Evolutionary conservation across 2,888 invertebrate species (phyloP), one percentile per base, ranked within the genome.

Genomic region (Drosophila hawaiiensis): DNA sequence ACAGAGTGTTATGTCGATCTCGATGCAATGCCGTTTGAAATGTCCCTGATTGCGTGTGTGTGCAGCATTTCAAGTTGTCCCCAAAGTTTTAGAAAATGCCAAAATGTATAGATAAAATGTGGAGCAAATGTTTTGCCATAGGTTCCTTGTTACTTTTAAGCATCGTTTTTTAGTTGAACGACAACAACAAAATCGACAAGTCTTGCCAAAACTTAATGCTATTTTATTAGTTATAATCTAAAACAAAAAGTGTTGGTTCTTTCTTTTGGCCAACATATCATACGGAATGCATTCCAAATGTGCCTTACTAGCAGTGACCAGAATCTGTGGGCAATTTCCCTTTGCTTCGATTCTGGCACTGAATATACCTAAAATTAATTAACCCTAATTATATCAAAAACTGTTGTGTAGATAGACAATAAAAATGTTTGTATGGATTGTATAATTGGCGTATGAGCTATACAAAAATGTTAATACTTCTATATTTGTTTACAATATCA

Each of bases 161-260:
- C 59, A 35, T 75, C 69, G 58, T 65, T 73, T 43, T 73, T 58
- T 47, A 68, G 54, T 64, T 70, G 68, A 82, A 43, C 80, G 74
- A 84, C 71, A 73, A 72, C 92, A 91, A 91, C 92, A 92, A 89
- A 92, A 92, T 92, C 92, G 76, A 85, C 63, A 84, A 87, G 92
- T 92, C 92, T 92, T 91, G 85, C 91, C 92, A 92, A 89, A 86
- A 86, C 80, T 84, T 82, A 90, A 90, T 59, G 62, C 58, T 68
- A 39, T 59, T 68, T 68, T 68, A 54, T 70, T 65, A 71, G 54
- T 37, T 47, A 58, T 58, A 64, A 35, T 53, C 28, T 68, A 67
- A 29, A 31, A 55, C 0, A 19, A 16, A n/a, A 22, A 22, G n/a
- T n/a, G 49, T 52, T 62, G 53, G 43, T 37, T 47, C 3, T 50